Conservation (phyloP, 30 jellyfish, hydroid and myxozoan species). For the Turritopsis rubra region DNA sequence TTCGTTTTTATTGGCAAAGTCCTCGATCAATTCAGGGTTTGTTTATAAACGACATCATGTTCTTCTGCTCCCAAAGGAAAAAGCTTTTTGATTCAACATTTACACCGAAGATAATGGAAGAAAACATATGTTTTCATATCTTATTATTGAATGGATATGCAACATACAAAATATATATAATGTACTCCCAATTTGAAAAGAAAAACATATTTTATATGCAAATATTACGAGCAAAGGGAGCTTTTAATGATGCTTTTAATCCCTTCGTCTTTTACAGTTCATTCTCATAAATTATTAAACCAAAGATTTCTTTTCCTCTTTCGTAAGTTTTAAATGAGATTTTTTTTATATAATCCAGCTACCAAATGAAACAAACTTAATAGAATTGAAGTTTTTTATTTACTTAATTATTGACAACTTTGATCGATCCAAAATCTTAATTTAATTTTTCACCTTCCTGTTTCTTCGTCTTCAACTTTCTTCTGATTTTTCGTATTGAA, state of each 20-base stretch:
- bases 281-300: not conserved
- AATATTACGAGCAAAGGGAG: not conserved
- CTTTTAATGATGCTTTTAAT: not conserved
- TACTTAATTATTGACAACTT: no score
- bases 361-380: not conserved
- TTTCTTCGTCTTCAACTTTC: not conserved
- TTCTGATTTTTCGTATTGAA: not conserved
- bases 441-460: not conserved
- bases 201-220: not conserved
- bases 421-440: not conserved
- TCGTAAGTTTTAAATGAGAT: not conserved
- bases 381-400: not conserved
- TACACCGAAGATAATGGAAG: not conserved
- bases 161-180: not conserved
- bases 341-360: not conserved
- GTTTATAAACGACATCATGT: not conserved
- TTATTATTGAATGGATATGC: not conserved
- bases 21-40: no score
- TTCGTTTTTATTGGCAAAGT: no score
- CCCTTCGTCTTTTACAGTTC: not conserved
- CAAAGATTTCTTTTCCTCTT: not conserved
- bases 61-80: not conserved
- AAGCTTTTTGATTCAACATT: not conserved
- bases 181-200: not conserved
- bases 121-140: not conserved